phyloP scores from a whole-genome alignment of 2,113 vertebrate genomes.

The Salvator merianae region DNA sequence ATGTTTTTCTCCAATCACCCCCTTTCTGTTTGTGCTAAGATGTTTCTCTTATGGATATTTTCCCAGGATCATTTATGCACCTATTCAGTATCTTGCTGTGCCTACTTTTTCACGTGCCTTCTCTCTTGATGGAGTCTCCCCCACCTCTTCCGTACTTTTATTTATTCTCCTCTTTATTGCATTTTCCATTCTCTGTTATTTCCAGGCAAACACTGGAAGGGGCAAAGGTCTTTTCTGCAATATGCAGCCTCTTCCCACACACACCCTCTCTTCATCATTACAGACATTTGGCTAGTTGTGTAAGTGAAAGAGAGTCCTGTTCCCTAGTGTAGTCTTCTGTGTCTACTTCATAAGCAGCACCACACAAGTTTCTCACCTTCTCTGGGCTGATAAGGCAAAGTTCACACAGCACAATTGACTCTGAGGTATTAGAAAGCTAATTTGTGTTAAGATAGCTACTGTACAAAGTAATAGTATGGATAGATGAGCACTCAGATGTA shows the following conservation, averaged over 20 bases:
- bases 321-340: not conserved
- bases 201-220: not conserved
- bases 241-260: not conserved
- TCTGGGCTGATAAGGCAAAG: not conserved
- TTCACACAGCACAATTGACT: conserved; percentile 24
- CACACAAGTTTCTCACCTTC: not conserved
- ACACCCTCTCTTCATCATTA: not conserved
- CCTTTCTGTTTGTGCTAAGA: not conserved
- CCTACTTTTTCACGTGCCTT: not conserved
- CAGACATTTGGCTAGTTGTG: not conserved
- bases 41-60: not conserved
- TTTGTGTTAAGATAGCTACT: not conserved
- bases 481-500: too few species aligned
- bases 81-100: not conserved
- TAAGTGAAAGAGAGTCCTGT: conserved; percentile 6
- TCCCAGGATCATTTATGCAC: not conserved
- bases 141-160: not conserved
- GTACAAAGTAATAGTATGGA: not conserved
- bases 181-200: conserved; percentile 30
- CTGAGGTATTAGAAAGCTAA: not conserved
- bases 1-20: not conserved
- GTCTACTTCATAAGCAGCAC: not conserved
- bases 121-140: not conserved
- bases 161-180: not conserved
- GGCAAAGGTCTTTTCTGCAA: not conserved